Base-by-base conservation (phyloP, 2,888 invertebrate genomes). In the Mesorhabditis sp. region DNA sequence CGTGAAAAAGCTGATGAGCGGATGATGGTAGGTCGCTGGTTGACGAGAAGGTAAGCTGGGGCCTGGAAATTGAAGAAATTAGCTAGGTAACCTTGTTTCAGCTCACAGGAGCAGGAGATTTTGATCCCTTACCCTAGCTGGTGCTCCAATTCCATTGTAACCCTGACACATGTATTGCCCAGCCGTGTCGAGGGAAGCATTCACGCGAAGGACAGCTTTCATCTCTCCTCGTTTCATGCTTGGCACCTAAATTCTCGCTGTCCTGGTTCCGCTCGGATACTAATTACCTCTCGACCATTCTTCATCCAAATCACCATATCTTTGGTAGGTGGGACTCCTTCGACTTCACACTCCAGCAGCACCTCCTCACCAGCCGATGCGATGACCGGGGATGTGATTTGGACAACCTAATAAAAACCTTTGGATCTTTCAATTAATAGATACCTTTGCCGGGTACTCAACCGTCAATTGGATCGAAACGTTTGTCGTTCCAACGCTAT, bases 331-430 rank as follows among this genome's bases (percentile, higher is more conserved):
- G 84, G 84, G 7, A 78, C 75, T 42, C 82, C 84, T 62, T 84
- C 84, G 5, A 79, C 84, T 67, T 83, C 82, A 71, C 84, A 84
- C 73, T 85, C 85, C 43, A 84, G 68, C 4, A 82, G 71, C 4
- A 84, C 80, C 5, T 78, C 79, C 66, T 85, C 85, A 6, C 82
- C 83, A 4, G 67, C 69, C 7, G 78, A 77, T 0, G 83, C 82
- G 64, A 81, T 78, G 0, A 85, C 78, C 5, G 84, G 83, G 4
- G 79, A 76, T 3, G 84, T 82, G 28, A 84, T 79, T 43, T 80
- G 77, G 2, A 71, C 74, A 44, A 80, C 76, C 78, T 78, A 67
- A 71, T 2, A 28, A 44, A 68, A 42, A 43, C 28, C 41, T 43
- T 65, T 43, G 6, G 10, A 10, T 65, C 50, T 70, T 67, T 65